Percentiles rank a stretch among this genome's conserved stretches.
These are phyloP conservation scores for Spea hammondii DNA, from an alignment of 2,797 vertebrate genomes.

Conservation along the genomic window DNA sequence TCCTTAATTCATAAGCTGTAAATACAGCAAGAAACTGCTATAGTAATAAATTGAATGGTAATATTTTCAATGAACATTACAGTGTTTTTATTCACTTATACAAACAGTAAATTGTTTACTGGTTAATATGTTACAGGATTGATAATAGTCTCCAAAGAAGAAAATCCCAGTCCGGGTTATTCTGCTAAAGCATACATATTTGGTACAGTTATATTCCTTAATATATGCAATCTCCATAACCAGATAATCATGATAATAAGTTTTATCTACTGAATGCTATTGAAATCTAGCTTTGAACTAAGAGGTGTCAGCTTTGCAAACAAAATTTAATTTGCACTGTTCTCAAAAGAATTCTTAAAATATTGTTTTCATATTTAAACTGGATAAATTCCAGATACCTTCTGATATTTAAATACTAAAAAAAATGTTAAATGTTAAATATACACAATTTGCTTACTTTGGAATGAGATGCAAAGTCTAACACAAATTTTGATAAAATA, in stretches of 20 bases:
- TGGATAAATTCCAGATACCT: conserved; percentile 31
- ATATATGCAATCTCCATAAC: not conserved
- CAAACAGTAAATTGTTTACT: no score
- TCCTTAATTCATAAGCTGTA: no score
- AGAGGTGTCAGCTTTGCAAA: conserved; percentile 19
- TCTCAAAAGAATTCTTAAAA: conserved; percentile 41
- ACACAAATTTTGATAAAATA: not conserved
- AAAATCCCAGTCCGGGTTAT: no score
- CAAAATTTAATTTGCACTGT: conserved; percentile 19
- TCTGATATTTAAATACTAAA: conserved; percentile 32
- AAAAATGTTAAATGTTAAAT: conserved; percentile 15
- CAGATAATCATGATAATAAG: not conserved
- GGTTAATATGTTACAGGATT: no score
- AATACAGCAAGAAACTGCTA: no score
- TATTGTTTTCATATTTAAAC: conserved; percentile 35
- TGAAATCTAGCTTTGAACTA: not conserved
- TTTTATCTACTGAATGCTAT: conserved; percentile 3
- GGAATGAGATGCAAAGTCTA: conserved; percentile 13
- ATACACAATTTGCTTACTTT: conserved; percentile 18
- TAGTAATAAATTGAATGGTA: no score
- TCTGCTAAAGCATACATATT: not conserved
- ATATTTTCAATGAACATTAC: no score
- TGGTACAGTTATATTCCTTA: not conserved
- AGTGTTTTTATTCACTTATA: no score
- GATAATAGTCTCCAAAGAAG: no score